Conservation (phyloP, 2,113 vertebrate species). For the Corydoras maculifer region DNA sequence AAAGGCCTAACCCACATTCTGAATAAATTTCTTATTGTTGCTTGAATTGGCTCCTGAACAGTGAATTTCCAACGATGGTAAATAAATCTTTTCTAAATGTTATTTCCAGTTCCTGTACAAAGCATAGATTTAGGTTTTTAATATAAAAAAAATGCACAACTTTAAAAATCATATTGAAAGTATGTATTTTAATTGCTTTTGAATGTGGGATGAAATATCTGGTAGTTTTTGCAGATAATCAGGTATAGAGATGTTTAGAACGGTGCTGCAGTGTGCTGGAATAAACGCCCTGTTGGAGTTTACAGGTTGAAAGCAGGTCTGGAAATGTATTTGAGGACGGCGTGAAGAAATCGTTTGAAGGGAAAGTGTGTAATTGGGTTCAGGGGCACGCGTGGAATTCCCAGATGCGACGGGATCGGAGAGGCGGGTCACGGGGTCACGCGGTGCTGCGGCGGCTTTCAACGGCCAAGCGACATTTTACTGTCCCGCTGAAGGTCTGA, state of each 20-base stretch:
- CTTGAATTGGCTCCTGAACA: too few relatives aligned
- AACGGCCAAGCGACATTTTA: conserved; percentile 52
- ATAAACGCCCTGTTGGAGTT: conserved; percentile 2
- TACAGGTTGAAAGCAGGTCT: conserved; percentile 60
- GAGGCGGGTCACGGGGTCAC: conserved; percentile 79
- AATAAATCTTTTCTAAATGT: too few relatives aligned
- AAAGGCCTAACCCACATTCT: too few relatives aligned
- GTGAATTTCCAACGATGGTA: too few relatives aligned
- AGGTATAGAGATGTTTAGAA: not conserved
- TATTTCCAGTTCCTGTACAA: too few relatives aligned
- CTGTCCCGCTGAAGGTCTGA: not conserved
- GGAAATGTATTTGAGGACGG: conserved; percentile 63
- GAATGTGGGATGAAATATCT: not conserved
- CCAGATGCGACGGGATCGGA: conserved; percentile 84
- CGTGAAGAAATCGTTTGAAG: conserved; percentile 79
- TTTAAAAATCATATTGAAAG: too few relatives aligned
- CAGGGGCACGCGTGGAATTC: conserved; percentile 88
- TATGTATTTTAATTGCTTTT: too few relatives aligned
- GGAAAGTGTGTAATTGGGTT: conserved; percentile 82
- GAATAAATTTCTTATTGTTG: too few relatives aligned
- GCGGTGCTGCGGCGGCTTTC: conserved; percentile 78
- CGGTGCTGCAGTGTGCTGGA: not conserved
- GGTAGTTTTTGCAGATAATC: not conserved
- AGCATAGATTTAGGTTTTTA: too few relatives aligned
- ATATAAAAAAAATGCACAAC: too few relatives aligned